phyloP scores from a whole-genome alignment of 1,140 invertebrate species.

The Panulirus ornatus region DNA sequence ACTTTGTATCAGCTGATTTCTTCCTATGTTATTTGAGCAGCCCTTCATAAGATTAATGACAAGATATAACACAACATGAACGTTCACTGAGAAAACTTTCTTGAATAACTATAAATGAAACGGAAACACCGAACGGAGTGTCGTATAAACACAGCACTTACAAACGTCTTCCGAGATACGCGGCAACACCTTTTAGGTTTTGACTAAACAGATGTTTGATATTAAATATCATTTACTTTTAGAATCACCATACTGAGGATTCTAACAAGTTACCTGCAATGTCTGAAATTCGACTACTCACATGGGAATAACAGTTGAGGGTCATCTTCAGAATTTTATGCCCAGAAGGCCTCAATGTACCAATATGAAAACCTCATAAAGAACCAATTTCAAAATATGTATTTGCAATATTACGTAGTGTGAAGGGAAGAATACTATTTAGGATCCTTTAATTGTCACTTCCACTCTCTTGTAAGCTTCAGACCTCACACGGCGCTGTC shows the following conservation, averaged over 20 bases:
- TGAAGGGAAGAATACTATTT: neutral
- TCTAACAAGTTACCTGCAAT: no score
- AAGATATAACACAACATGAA: neutral
- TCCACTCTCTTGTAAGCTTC: neutral
- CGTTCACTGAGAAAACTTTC: neutral
- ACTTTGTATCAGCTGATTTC: conserved; percentile 67
- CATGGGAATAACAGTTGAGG: no score
- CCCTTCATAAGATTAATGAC: neutral
- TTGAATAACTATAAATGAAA: neutral
- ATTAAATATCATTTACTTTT: neutral
- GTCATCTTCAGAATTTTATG: no score
- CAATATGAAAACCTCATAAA: no score
- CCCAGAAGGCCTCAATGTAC: no score
- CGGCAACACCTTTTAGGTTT: conserved; percentile 25
- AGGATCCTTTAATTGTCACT: neutral
- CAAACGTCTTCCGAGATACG: neutral
- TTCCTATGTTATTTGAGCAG: conserved; percentile 52
- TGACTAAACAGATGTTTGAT: neutral
- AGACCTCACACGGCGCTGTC: conserved; percentile 15
- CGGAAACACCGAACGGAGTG: neutral
- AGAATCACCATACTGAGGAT: no score
- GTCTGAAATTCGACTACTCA: no score
- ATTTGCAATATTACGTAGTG: neutral
- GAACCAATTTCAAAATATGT: neutral
- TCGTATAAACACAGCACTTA: neutral